A percentile compares a stretch with the other conserved stretches of the same genome.
Evolutionary conservation across 2,797 vertebrate species (phyloP).

Genomic region (Strix occidentalis): DNA sequence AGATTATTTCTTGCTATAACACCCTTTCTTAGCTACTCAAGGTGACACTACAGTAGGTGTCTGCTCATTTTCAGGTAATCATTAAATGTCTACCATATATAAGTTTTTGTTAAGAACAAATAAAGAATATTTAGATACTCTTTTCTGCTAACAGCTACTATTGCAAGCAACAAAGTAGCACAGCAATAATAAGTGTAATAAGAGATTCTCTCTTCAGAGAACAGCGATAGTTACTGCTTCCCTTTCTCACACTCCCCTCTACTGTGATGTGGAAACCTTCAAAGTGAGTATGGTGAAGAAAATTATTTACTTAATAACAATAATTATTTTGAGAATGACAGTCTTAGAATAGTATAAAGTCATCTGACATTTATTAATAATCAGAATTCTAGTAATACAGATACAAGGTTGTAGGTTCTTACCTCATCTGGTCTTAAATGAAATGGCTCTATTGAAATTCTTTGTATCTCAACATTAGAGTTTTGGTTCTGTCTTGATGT

Average conservation of each 20-base stretch:
- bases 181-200: not conserved
- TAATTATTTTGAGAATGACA: not conserved
- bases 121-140: not conserved
- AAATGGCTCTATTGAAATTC: not conserved
- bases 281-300: not conserved
- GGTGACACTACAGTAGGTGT: not conserved
- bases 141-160: not conserved
- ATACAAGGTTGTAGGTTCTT: not conserved
- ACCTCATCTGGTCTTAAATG: not conserved
- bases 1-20: not conserved
- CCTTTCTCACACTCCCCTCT: not conserved
- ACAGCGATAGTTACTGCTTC: not conserved
- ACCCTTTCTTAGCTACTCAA: not conserved
- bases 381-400: not conserved
- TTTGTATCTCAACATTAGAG: not conserved
- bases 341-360: not conserved
- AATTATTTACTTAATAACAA: not conserved
- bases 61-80: not conserved
- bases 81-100: not conserved
- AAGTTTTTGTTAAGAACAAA: not conserved
- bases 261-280: not conserved
- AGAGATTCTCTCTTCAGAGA: not conserved
- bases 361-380: not conserved
- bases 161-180: not conserved
- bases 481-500: not conserved